These are phyloP conservation scores for Vireo griseus DNA, from an alignment of 2,797 vertebrate genomes.

Conservation along the genomic window DNA sequence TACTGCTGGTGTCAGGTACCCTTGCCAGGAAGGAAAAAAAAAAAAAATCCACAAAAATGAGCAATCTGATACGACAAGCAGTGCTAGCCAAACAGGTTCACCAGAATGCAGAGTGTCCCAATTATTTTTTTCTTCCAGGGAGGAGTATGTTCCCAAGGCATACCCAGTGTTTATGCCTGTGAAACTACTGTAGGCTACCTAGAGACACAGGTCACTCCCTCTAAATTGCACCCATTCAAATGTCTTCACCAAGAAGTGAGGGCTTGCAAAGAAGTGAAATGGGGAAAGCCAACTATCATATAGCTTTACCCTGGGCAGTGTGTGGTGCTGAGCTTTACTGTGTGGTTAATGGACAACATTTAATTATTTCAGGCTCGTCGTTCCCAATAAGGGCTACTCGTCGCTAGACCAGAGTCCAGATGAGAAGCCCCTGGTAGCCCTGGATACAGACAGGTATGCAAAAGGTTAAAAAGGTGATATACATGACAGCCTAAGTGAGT, in stretches of 20 bases:
- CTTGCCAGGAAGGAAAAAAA: neutral
- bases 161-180: neutral
- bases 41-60: neutral
- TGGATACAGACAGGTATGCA: conserved; percentile 96
- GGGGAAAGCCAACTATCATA: accelerated
- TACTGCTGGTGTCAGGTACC: neutral
- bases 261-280: neutral
- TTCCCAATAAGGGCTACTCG: conserved; percentile 98
- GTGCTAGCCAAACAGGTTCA: neutral
- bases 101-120: neutral
- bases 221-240: neutral
- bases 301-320: neutral
- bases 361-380: conserved; percentile 85
- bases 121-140: accelerated
- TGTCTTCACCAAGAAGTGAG: neutral
- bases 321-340: neutral
- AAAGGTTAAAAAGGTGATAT: neutral
- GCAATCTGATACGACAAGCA: neutral
- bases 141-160: neutral
- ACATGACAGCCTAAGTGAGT: accelerated
- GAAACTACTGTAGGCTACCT: neutral
- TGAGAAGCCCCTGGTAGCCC: conserved; percentile 94
- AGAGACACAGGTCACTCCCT: neutral
- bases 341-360: neutral
- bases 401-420: conserved; percentile 98